Conservation (phyloP, 1,140 invertebrate species). For the Drusus annulatus region DNA sequence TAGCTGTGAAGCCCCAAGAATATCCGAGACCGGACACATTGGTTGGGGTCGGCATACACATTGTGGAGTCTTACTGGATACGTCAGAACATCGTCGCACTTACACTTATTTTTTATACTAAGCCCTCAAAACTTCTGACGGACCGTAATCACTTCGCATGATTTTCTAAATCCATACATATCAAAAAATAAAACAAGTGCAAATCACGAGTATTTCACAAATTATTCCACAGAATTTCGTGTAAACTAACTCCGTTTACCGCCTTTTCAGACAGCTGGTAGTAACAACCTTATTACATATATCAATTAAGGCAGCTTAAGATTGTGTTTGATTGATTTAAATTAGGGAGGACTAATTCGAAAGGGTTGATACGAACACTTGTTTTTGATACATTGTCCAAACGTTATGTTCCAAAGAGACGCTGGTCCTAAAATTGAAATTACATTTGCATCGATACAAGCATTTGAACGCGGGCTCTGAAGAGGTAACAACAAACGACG, state of each 20-base stretch:
- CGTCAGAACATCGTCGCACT: slow-evolving; percentile 49
- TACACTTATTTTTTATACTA: neutral
- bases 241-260: slow-evolving; percentile 34
- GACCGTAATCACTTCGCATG: neutral
- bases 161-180: slow-evolving; percentile 26
- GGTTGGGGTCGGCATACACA: slow-evolving; percentile 72
- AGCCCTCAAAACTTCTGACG: slow-evolving; percentile 4
- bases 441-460: slow-evolving; percentile 41
- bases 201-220: slow-evolving; percentile 36
- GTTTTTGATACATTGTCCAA: slow-evolving; percentile 38
- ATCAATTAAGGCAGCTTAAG: slow-evolving; percentile 33
- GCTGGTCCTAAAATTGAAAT: slow-evolving; percentile 47
- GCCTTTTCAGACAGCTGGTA: slow-evolving; percentile 48
- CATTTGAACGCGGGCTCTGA: slow-evolving; percentile 34
- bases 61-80: slow-evolving; percentile 61
- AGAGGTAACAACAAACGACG: slow-evolving; percentile 46
- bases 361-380: slow-evolving; percentile 43
- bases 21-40: slow-evolving; percentile 71
- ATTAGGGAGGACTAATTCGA: slow-evolving; percentile 6
- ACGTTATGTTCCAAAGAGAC: slow-evolving; percentile 42
- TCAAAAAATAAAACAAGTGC: neutral
- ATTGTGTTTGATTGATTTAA: slow-evolving; percentile 16
- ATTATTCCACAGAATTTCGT: slow-evolving; percentile 27
- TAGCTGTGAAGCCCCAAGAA: slow-evolving; percentile 70
- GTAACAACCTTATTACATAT: slow-evolving; percentile 35